A percentile compares a stretch with the other conserved stretches of the same genome.
phyloP scores from a whole-genome alignment of 2,888 invertebrate genomes.

The Timema cristinae region DNA sequence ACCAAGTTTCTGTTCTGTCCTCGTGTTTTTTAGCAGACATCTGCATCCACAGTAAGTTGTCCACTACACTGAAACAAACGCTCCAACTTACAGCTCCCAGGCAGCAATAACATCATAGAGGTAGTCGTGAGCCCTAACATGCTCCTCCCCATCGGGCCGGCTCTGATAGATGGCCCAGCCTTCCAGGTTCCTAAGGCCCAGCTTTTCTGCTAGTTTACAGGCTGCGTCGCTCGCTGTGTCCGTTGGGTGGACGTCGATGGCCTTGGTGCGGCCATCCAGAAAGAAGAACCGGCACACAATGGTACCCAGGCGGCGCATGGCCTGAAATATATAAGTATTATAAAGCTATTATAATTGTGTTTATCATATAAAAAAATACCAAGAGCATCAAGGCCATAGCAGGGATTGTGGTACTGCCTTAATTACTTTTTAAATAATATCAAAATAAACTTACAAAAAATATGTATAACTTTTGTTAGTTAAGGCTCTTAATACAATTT shows the following conservation, averaged over 20 bases:
- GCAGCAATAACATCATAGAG: conserved; percentile 90
- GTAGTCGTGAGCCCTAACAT: conserved; percentile 86
- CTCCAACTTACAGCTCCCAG: conserved; percentile 75
- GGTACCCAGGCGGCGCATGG: conserved; percentile 85
- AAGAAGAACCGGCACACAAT: conserved; percentile 93
- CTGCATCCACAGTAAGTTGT: no score
- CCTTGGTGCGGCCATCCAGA: conserved; percentile 90
- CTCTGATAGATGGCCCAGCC: conserved; percentile 96
- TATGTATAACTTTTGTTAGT: no score
- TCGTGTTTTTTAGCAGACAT: no score
- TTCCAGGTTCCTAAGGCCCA: conserved; percentile 75
- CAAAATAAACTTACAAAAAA: no score
- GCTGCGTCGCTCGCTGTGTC: conserved; percentile 91
- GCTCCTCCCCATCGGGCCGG: conserved; percentile 80
- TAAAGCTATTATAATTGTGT: conserved; percentile 1
- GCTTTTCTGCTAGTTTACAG: conserved; percentile 80
- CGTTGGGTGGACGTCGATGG: conserved; percentile 91
- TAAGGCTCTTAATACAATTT: no score
- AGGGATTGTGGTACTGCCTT: no score
- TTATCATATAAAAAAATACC: neutral
- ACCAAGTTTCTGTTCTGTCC: no score
- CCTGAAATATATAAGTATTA: conserved; percentile 49
- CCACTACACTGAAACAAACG: neutral
- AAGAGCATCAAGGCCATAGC: no score
- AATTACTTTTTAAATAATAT: no score